Conservation (phyloP, 1,140 invertebrate genomes). For the Brachionus sp. region DNA sequence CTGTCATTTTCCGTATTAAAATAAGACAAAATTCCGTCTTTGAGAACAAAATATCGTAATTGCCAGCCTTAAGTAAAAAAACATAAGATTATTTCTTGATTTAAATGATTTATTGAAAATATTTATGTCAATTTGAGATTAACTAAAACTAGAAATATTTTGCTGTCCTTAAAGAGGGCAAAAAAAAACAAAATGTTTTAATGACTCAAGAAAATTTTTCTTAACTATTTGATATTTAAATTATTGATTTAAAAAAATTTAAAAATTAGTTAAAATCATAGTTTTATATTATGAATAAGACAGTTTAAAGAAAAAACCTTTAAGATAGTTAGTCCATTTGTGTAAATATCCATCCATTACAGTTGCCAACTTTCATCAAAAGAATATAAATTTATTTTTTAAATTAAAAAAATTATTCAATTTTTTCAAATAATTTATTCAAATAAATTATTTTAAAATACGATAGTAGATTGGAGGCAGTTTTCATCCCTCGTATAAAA, state of each 20-base stretch:
- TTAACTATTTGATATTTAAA: no score
- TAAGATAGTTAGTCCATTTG: slow-evolving; percentile 31
- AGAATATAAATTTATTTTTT: not conserved
- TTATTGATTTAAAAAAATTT: no score
- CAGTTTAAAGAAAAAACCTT: not conserved
- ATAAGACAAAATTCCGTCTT: slow-evolving; percentile 33
- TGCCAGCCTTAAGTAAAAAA: slow-evolving; percentile 13
- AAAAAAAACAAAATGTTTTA: not conserved
- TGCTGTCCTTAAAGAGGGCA: no score
- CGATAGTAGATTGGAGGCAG: not conserved
- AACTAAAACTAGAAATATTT: no score
- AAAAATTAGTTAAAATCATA: not conserved
- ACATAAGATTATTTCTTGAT: no score
- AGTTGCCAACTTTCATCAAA: not conserved
- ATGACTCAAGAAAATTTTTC: no score
- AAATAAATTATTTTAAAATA: not conserved
- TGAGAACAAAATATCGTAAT: slow-evolving; percentile 12
- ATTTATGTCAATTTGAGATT: no score
- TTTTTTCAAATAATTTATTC: not conserved
- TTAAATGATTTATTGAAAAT: not conserved
- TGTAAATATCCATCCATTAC: slow-evolving; percentile 12
- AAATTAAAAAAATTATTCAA: not conserved
- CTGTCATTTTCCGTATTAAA: slow-evolving; percentile 2
- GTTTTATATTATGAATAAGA: not conserved
- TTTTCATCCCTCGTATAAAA: not conserved